Percentiles rank a stretch among this genome's conserved stretches.
phyloP scores from a whole-genome alignment of 2,797 vertebrate species.

The Holocentrus rufus region DNA sequence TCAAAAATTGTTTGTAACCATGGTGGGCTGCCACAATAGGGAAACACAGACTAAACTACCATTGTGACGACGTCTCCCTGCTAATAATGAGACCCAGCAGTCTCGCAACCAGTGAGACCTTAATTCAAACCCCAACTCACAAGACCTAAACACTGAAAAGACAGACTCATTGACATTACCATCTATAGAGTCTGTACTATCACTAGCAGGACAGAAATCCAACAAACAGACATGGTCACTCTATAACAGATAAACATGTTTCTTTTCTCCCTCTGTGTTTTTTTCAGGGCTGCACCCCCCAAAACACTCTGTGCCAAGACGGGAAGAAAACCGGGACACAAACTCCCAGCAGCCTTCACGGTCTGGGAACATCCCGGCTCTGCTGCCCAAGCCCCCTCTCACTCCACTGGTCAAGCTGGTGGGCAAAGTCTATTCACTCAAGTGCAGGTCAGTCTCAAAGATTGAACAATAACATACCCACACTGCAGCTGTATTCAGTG shows the following conservation, averaged over 20 bases:
- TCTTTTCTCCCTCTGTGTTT: background rate
- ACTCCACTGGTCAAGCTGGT: conserved; percentile 92
- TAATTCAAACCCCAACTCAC: too few relatives aligned
- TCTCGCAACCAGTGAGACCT: too few relatives aligned
- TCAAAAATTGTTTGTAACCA: too few relatives aligned
- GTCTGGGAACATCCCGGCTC: conserved; percentile 88
- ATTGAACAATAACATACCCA: background rate
- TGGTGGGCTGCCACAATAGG: too few relatives aligned
- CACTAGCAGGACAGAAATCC: too few relatives aligned
- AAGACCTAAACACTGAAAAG: too few relatives aligned
- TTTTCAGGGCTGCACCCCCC: conserved; percentile 81
- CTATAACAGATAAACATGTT: background rate
- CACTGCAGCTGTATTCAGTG: background rate
- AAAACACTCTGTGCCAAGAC: conserved; percentile 70
- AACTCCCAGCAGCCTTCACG: conserved; percentile 84
- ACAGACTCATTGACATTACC: too few relatives aligned
- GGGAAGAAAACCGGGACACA: conserved; percentile 72
- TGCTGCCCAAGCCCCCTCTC: conserved; percentile 91
- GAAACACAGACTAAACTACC: too few relatives aligned
- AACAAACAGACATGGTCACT: background rate
- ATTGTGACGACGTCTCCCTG: too few relatives aligned
- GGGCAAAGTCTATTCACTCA: conserved; percentile 94
- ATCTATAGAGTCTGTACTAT: too few relatives aligned
- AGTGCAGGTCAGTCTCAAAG: conserved; percentile 87
- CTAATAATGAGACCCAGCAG: too few relatives aligned